Evolutionary conservation across 2,888 invertebrate species (phyloP), one percentile per base, ranked within the genome.

Genomic region (Mesorhabditis spiculigera): DNA sequence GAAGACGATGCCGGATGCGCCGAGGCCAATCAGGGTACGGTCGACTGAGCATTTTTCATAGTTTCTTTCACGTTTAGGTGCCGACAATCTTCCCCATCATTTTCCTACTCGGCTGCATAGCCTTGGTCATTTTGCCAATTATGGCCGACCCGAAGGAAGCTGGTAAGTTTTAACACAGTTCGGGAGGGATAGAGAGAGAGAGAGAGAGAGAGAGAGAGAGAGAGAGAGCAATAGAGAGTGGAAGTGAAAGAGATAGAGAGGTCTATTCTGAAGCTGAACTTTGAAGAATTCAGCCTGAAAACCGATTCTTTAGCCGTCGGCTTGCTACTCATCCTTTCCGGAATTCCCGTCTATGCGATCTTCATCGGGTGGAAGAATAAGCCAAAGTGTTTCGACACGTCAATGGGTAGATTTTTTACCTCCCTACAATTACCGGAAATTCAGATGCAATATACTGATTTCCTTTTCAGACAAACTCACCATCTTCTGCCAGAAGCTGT

Each of bases 71-170:
- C 43, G 66, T 76, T 58, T 86, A 91, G 91, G 90, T 94, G 69
- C 91, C 90, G 84, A 88, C 94, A 6, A 80, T 90, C 6, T 89
- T 94, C 69, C 96, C 96, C 0, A 89, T 93, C 67, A 88, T 92
- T 72, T 97, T 93, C 88, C 90, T 95, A 77, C 86, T 93, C 61
- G 92, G 93, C 69, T 94, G 94, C 85, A 88, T 92, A 41, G 93
- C 94, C 86, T 89, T 97, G 68, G 93, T 95, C n/a, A 90, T 92
- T 68, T 90, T 93, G 69, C 95, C 96, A 0, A 91, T 92, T 84
- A 91, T 91, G 81, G 91, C 90, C 13, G 91, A 91, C 68, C 93
- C 94, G 0, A 88, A 89, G 78, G 94, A 94, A 79, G 88, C 88
- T 63, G 86, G 88, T 87, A 65, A 58, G n/a, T n/a, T n/a, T n/a